Base-by-base conservation (phyloP, 1,140 invertebrate genomes). In the Drosophila parabipectinata region DNA sequence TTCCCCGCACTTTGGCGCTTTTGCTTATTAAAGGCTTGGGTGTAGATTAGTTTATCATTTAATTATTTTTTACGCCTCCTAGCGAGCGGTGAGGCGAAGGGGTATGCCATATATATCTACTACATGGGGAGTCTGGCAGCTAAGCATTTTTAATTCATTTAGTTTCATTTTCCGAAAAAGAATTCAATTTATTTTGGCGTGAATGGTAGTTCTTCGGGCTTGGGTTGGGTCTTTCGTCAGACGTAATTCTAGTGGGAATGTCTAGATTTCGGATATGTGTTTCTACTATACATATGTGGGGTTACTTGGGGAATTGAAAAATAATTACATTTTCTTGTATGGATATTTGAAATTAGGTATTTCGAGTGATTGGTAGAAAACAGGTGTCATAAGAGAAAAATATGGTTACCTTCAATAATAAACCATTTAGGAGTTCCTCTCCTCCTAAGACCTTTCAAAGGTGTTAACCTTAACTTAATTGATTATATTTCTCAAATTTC, bases 41-140 rank as follows among this genome's bases (percentile, higher is more conserved):
- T 72, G 67, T 62, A 85, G 81, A 85, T 85, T 85, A 85, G 81
- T 85, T 85, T 85, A 72, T 85, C 81, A 85, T 85, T 85, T 85
- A 85, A 85, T 85, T 85, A 85, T 85, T 85, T 85, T 84, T 83
- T 83, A 66, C 52, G 59, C 67, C 57, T 72, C 55, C 54, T 44
- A 26, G 41, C 1, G 41, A 14, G 41, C 39, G 39, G 41, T 9
- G 26, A 30, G 28, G 44, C 21, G 21, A 3, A 21, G 55, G 56
- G 41, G 52, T 41, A 4, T 18, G 8, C 55, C 10, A 15, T 50
- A 30, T 6, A 1, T 18, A 37, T 21, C 3, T 7, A 9, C 28
- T 37, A 51, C 60, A 30, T 28, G 74, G 41, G 18, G 14, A 53
- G 59, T 10, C 21, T 50, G 1, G 5, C 8, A 39, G 57, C 32